Conservation (phyloP, 2,888 invertebrate genomes). For the Drosophila leonis region DNA sequence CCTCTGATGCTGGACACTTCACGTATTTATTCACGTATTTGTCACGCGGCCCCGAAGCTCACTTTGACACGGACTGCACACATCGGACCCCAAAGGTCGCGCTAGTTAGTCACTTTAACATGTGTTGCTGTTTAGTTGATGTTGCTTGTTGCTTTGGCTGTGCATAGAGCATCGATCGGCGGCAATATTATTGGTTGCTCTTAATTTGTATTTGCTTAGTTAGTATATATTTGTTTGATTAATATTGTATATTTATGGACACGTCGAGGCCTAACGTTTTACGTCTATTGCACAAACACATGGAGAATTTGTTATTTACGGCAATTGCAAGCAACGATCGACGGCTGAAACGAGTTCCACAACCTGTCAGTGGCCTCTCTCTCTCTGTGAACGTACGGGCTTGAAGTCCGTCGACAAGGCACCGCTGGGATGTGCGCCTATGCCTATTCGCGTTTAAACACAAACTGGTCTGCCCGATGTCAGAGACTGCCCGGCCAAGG, state of each 20-base stretch:
- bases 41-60: conserved; percentile 25
- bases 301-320: conserved; percentile 25
- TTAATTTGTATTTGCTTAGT: conserved; percentile 14
- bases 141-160: conserved; percentile 23
- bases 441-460: conserved; percentile 85
- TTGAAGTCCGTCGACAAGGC: conserved; percentile 44
- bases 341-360: conserved; percentile 67
- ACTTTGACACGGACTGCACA: conserved; percentile 28
- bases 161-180: background rate
- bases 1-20: conserved; percentile 47
- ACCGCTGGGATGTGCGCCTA: conserved; percentile 78
- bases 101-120: conserved; percentile 28
- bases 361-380: conserved; percentile 64
- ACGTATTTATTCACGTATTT: conserved; percentile 21
- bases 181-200: conserved; percentile 3
- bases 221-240: background rate
- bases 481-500: conserved; percentile 41
- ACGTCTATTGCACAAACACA: conserved; percentile 38
- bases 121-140: conserved; percentile 35
- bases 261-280: conserved; percentile 9
- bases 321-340: conserved; percentile 41
- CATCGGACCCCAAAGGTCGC: conserved; percentile 21
- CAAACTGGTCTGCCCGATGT: conserved; percentile 82
- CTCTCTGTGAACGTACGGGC: conserved; percentile 22
- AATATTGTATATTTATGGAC: conserved; percentile 19